phyloP scores from a whole-genome alignment of 2,797 vertebrate genomes.

The Enteromius anoplus region DNA sequence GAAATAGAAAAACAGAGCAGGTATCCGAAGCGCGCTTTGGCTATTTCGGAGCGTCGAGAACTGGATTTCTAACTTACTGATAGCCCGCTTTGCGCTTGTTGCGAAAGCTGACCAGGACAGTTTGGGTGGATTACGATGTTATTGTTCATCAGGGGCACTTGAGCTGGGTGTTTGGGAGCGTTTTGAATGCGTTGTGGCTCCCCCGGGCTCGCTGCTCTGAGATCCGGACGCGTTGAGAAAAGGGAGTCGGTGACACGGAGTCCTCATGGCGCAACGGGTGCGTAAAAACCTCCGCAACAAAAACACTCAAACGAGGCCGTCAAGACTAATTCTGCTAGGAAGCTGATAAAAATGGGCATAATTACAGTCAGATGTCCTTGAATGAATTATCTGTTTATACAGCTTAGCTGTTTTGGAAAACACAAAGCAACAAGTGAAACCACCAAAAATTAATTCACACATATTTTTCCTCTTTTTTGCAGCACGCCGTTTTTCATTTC shows the following conservation, averaged over 20 bases:
- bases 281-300: conserved; percentile 73
- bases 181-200: conserved; percentile 64
- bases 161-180: conserved; percentile 62
- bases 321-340: conserved; percentile 30
- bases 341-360: not conserved
- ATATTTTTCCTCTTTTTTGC: not conserved
- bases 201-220: conserved; percentile 85
- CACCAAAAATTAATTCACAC: not conserved
- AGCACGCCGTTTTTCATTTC: not conserved
- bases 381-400: not conserved
- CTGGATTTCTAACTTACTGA: conserved; percentile 16
- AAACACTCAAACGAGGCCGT: conserved; percentile 76
- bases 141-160: conserved; percentile 45
- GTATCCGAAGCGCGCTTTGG: conserved; percentile 3
- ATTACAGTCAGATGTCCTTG: conserved; percentile 16
- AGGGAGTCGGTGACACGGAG: conserved; percentile 79
- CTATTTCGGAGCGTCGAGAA: conserved; percentile 26
- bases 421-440: conserved; percentile 31
- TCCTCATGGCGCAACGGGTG: conserved; percentile 95
- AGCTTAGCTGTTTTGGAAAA: not conserved
- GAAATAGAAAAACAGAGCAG: conserved; percentile 34
- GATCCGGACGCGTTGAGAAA: conserved; percentile 85
- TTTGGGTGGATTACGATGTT: conserved; percentile 44
- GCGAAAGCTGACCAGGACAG: conserved; percentile 22
- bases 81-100: conserved; percentile 16